Base-by-base conservation (phyloP, 2,888 invertebrate species). In the Brenthis daphne region DNA sequence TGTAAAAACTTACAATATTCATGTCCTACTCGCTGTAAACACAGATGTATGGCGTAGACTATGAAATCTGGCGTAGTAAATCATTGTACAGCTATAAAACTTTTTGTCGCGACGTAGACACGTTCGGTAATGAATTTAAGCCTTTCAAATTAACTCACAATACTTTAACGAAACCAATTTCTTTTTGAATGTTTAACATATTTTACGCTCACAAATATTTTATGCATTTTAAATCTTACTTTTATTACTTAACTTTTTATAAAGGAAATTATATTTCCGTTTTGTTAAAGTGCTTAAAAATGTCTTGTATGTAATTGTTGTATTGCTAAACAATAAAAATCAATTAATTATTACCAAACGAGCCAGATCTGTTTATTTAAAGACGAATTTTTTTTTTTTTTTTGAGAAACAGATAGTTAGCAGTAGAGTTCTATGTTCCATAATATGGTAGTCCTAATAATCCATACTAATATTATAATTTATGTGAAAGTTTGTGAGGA, bases 61-160 rank as follows among this genome's bases (percentile, higher is more conserved):
- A 83, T 87, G 84, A 88, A 88, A 89, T 88, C 84, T 80, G 82
- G 83, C 73, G 75, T 72, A 75, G 79, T 90, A 90, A 90, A 90
- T 90, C 90, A 90, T 80, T 77, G 79, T 77, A 73, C 77, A 80
- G 77, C 85, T 82, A 85, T 88, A 86, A 89, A 88, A 86, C 83
- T 89, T 88, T 89, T 88, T 89, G 88, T 88, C 85, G 80, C 75
- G 74, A 73, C 77, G 75, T 77, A 76, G 75, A 73, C 75, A 73
- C 78, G 77, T 77, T 73, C 71, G 70, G 73, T 78, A 76, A 78
- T 75, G 73, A 77, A 72, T 75, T 77, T 75, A 76, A 73, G 72
- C 74, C 76, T 78, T 78, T 73, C 55, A 75, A 77, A 77, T 77
- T 74, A 76, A 74, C 67, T 57, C 58, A 65, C 50, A 64, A 65